Evolutionary conservation across 2,113 vertebrate genomes (phyloP).

Genomic region (Pleuronectes platessa): DNA sequence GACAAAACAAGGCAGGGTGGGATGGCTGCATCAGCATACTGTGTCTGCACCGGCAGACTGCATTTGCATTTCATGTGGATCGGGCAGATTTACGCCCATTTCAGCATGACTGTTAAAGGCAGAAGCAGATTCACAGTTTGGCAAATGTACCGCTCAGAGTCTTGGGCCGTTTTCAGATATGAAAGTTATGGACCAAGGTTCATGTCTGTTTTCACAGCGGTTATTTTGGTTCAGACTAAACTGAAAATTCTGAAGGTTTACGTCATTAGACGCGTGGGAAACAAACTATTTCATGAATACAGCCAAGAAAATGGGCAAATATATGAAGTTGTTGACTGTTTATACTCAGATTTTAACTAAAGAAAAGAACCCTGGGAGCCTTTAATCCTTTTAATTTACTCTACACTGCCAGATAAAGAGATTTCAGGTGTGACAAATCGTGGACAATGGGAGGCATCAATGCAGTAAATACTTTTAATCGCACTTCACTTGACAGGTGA

Average conservation of each 20-base stretch:
- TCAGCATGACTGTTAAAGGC: conserved; percentile 35
- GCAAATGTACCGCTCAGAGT: not conserved
- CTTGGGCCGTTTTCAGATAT: not conserved
- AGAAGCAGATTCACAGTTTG: conserved; percentile 19
- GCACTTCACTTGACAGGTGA: conserved; percentile 38
- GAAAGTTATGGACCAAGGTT: not conserved
- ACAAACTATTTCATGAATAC: not conserved
- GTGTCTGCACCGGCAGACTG: conserved; percentile 31
- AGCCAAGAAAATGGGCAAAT: not conserved
- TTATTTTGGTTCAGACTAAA: no score
- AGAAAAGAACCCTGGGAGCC: conserved; percentile 1
- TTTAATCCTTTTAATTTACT: conserved; percentile 18
- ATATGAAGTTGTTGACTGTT: not conserved
- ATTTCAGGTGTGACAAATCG: conserved; percentile 31
- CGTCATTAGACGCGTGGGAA: not conserved
- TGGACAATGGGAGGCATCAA: conserved; percentile 25
- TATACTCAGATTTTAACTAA: conserved; percentile 1
- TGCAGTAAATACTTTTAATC: conserved; percentile 33
- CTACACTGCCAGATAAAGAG: not conserved
- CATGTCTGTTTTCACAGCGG: no score
- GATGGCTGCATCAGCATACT: conserved; percentile 32
- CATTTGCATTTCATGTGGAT: conserved; percentile 43
- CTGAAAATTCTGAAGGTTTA: not conserved
- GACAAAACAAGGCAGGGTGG: conserved; percentile 40
- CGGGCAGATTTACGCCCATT: conserved; percentile 8